Conservation (phyloP, 2,797 vertebrate species). For the Neomorphus geoffroyi region DNA sequence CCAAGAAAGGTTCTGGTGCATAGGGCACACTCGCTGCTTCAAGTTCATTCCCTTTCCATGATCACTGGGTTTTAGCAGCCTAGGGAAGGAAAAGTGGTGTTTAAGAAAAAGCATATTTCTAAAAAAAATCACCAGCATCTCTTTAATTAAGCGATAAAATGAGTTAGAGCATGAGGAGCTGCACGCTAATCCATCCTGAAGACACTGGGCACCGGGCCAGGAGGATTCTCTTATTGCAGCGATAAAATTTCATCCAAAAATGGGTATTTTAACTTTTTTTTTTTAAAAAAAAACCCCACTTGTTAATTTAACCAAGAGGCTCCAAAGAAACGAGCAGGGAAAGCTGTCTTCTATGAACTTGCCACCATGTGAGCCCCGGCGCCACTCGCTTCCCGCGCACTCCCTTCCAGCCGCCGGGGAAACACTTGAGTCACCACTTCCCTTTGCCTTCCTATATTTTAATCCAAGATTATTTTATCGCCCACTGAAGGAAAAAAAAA, state of each 20-base stretch:
- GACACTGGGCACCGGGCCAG: neutral
- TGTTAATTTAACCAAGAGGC: slow-evolving; percentile 7
- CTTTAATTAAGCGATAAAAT: slow-evolving; percentile 34
- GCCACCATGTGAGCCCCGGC: accelerated
- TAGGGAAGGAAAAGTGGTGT: neutral
- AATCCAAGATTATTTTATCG: neutral
- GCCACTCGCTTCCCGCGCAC: accelerated
- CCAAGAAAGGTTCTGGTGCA: neutral
- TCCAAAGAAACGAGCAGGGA: neutral
- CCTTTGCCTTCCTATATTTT: neutral
- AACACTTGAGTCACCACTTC: neutral
- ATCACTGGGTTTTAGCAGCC: neutral
- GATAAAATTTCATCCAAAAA: slow-evolving; percentile 1
- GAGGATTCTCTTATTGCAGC: slow-evolving; percentile 11
- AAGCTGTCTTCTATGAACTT: neutral
- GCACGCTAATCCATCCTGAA: slow-evolving; percentile 20
- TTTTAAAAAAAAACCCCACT: no score
- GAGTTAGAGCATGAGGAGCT: slow-evolving; percentile 24
- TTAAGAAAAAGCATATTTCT: neutral
- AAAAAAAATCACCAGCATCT: neutral
- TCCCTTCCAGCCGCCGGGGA: accelerated
- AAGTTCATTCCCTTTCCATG: neutral
- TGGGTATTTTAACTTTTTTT: neutral
- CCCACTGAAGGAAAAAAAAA: neutral
- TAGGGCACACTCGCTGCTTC: accelerated